Conservation (phyloP, 2,113 vertebrate species). For the Bos taurus region ARS-UCD2.0 NC_037342.1:61582501-61583000, state of each 20-base stretch:
- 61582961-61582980: neutral
- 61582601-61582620: neutral
- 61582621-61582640: neutral
- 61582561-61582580: neutral
- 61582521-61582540: constrained; percentile 20
- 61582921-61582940: neutral
- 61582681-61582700: neutral
- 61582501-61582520: constrained; percentile 27
- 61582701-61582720: neutral
- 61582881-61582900: neutral
- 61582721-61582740: neutral
- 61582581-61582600: neutral
- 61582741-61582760: constrained; percentile 32
- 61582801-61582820: constrained; percentile 7
- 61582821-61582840: neutral
- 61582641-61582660: neutral
- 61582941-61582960: neutral
- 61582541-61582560: neutral
- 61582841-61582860: constrained; percentile 16
- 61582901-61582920: neutral
- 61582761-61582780: neutral
- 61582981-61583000: neutral
- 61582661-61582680: neutral
- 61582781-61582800: neutral
- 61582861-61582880: neutral